Base-by-base conservation (phyloP, 1,140 invertebrate species). In the Zaprionus africanus region DNA sequence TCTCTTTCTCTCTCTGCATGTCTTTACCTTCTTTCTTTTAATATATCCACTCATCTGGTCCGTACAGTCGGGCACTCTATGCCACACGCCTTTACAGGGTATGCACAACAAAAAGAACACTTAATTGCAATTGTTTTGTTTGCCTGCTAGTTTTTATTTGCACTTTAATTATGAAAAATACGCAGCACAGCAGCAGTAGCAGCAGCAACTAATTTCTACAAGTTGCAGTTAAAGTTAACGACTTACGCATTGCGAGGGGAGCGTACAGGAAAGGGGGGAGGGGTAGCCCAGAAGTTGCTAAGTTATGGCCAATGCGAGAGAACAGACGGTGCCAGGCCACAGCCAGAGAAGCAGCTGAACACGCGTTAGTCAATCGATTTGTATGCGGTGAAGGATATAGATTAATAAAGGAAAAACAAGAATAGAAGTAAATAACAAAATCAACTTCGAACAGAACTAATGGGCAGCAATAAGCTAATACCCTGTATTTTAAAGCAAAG, bases 151-250 rank as follows among this genome's bases (percentile, higher is more conserved):
- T 78, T 84, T 84, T 84, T 81, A 84, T 84, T 84, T 85, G 82
- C 81, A 74, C 78, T 84, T 81, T 84, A 84, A 84, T 84, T 84
- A 84, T 84, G 81, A 84, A 73, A 84, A 78, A 84, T 84, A 83
- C 73, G 36, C 26, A 61, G 76, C 59, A 59, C 41, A 34, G 57
- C 61, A 59, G 43, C 61, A 38, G 22, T 31, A 64, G 68, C 73
- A 22, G 59, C 60, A 78, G 58, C 77, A 82, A 82, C 80, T 82
- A 82, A 82, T 82, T 82, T 82, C 62, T 79, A 83, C 74, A 72
- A 76, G 62, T 76, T 76, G 74, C 74, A 66, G 62, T 72, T 66
- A 66, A 76, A 72, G 56, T 76, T 65, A 72, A 76, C 41, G 46
- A 41, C 67, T 19, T 41, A 53, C 51, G 28, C 17, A 13, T 9